Percentiles rank a stretch among this genome's conserved stretches.
Evolutionary conservation across 2,113 vertebrate species (phyloP).

Genomic region (Pavo muticus): DNA sequence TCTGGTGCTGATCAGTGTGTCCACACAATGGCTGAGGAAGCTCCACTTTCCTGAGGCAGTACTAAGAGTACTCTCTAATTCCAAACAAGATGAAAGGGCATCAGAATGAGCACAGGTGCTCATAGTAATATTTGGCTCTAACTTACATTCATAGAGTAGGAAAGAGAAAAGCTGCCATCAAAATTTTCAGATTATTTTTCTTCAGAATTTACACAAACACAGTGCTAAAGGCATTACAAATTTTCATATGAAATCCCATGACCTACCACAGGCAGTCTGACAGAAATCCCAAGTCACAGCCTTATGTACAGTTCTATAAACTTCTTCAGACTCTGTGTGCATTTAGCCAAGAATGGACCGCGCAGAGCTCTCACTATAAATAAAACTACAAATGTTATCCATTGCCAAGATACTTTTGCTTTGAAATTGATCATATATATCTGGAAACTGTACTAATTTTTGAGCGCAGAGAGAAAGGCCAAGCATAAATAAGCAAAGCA

Average conservation of each 20-base stretch:
- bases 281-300: background rate
- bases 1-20: background rate
- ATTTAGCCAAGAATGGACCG: background rate
- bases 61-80: background rate
- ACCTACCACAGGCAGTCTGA: background rate
- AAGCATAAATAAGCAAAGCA: background rate
- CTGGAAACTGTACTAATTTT: background rate
- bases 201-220: background rate
- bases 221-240: background rate
- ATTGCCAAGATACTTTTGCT: background rate
- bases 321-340: background rate
- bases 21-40: background rate
- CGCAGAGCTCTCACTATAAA: background rate
- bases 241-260: background rate
- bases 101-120: background rate
- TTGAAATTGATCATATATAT: background rate
- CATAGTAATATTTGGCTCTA: background rate
- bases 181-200: background rate
- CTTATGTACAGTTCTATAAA: accelerated
- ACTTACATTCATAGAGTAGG: background rate
- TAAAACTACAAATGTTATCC: background rate
- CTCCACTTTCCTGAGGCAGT: background rate
- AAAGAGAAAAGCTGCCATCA: background rate
- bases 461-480: background rate
- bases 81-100: background rate